Evolutionary conservation across 2,797 vertebrate genomes (phyloP).

Genomic region (Semotilus atromaculatus): DNA sequence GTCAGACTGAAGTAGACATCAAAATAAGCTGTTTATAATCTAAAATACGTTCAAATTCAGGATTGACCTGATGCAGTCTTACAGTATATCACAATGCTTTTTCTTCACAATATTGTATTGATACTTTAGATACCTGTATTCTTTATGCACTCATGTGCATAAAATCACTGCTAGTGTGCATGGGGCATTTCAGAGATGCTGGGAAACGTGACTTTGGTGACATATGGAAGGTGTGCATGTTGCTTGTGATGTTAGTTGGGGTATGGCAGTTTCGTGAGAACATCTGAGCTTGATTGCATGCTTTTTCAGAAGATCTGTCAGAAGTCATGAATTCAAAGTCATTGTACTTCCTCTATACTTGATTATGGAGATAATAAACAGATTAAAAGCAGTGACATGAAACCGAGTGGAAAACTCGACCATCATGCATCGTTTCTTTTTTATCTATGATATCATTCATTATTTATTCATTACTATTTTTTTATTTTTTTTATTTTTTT

Average conservation of each 20-base stretch:
- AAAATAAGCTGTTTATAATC: not conserved
- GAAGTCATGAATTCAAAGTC: conserved; percentile 19
- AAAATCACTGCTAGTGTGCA: not conserved
- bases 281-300: conserved; percentile 13
- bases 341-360: conserved; percentile 4
- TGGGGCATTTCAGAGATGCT: not conserved
- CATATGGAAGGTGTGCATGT: not conserved
- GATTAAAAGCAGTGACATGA: conserved; percentile 1
- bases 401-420: conserved; percentile 4
- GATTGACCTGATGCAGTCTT: not conserved
- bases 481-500: too few relatives aligned
- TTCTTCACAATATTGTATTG: not conserved
- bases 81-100: not conserved
- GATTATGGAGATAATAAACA: not conserved
- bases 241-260: not conserved
- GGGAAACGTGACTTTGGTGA: not conserved
- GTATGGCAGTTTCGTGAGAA: not conserved
- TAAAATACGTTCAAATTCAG: not conserved
- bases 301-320: not conserved
- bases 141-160: not conserved
- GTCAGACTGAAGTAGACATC: not conserved
- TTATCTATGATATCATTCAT: not conserved
- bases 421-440: not conserved
- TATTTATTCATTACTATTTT: too few relatives aligned
- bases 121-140: not conserved